A percentile compares a stretch with the other conserved stretches of the same genome.
These are phyloP conservation scores for Porites australiensis DNA, from an alignment of 64 coral and sea anemone genomes.

Conservation along the genomic window DNA sequence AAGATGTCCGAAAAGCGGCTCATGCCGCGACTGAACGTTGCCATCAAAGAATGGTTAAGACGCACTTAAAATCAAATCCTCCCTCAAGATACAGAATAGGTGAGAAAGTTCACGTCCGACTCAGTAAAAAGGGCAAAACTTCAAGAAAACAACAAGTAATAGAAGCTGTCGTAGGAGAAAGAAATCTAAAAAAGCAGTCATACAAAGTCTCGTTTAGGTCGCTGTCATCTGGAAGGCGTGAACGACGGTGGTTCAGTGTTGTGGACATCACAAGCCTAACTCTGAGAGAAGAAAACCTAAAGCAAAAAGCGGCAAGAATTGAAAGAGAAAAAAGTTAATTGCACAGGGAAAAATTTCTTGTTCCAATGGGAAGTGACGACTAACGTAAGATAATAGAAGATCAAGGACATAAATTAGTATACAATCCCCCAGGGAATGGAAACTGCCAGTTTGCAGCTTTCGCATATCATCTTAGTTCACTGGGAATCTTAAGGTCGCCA, in stretches of 20 bases:
- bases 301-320: no score
- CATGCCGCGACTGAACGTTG: neutral
- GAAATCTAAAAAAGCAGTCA: no score
- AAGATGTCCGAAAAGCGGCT: no score
- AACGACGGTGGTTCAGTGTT: no score
- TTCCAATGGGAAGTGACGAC: slow-evolving; percentile 24
- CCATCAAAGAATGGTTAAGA: slow-evolving; percentile 20
- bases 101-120: slow-evolving; percentile 57
- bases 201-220: no score
- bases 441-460: slow-evolving; percentile 52
- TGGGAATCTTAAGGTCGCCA: slow-evolving; percentile 34
- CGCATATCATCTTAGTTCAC: neutral
- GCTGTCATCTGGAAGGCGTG: no score
- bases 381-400: neutral
- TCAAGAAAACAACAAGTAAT: no score
- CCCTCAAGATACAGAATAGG: slow-evolving; percentile 63
- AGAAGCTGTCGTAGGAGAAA: no score
- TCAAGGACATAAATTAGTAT: slow-evolving; percentile 23
- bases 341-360: neutral
- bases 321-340: slow-evolving; percentile 29
- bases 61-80: slow-evolving; percentile 50
- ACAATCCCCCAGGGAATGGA: slow-evolving; percentile 24
- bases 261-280: no score
- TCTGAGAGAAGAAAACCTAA: no score
- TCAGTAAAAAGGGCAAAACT: no score